Evolutionary conservation across 2,888 invertebrate genomes (phyloP).

Genomic region (Sarcophaga rosellei): DNA sequence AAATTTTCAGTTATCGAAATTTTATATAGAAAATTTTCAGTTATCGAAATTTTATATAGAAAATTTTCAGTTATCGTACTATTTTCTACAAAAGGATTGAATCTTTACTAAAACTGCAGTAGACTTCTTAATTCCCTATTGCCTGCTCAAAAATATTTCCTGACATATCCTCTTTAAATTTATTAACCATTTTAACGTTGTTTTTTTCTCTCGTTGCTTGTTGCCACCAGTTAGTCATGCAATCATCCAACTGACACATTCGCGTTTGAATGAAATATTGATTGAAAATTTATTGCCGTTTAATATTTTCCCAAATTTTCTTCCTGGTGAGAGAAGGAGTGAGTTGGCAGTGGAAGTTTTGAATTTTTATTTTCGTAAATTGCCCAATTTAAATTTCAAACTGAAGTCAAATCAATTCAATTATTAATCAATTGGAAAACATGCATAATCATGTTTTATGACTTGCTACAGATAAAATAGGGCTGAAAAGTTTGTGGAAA

Average conservation of each 20-base stretch:
- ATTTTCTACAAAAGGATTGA: too few relatives aligned
- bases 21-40: too few relatives aligned
- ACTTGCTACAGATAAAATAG: constrained; percentile 22
- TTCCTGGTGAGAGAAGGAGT: not conserved
- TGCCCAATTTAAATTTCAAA: not conserved
- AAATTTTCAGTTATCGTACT: too few relatives aligned
- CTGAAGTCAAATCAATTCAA: not conserved
- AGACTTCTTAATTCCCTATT: not conserved
- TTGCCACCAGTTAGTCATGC: not conserved
- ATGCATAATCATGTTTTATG: constrained; percentile 45
- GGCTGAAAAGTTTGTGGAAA: not conserved
- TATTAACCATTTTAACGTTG: not conserved
- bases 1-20: too few relatives aligned
- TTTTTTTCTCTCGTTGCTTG: not conserved
- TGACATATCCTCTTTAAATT: not conserved
- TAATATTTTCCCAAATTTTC: not conserved
- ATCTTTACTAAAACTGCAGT: not conserved
- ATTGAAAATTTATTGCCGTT: constrained; percentile 14
- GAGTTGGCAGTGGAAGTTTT: not conserved
- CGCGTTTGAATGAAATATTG: not conserved
- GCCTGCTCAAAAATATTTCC: not conserved
- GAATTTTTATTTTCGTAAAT: not conserved
- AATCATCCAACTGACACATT: not conserved
- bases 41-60: too few relatives aligned
- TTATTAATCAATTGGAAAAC: constrained; percentile 37